A percentile compares a stretch with the other conserved stretches of the same genome.
Evolutionary conservation across 2,797 vertebrate species (phyloP).

Genomic region (Champsocephalus gunnari): DNA sequence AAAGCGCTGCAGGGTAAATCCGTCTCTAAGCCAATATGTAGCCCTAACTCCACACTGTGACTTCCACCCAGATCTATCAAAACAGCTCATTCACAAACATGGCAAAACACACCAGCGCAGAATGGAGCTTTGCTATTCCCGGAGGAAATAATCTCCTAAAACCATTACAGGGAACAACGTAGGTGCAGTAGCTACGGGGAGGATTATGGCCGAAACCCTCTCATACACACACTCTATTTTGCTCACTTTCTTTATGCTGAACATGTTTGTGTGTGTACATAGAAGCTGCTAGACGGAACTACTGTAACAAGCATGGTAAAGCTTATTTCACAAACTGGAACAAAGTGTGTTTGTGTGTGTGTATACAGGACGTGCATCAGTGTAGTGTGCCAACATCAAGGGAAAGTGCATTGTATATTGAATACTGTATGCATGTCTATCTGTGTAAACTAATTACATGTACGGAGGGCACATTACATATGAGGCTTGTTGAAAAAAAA

Average conservation of each 20-base stretch:
- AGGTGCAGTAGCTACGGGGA: conserved; percentile 75
- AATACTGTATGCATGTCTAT: conserved; percentile 11
- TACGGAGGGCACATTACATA: background rate
- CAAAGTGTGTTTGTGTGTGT: background rate
- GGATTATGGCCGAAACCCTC: conserved; percentile 72
- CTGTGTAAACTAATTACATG: conserved; percentile 14
- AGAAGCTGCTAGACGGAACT: conserved; percentile 49
- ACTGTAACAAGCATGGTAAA: conserved; percentile 56
- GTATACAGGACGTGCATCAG: background rate
- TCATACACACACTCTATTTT: conserved; percentile 29
- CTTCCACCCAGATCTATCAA: conserved; percentile 68
- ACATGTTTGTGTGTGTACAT: conserved; percentile 25
- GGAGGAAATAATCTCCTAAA: conserved; percentile 84
- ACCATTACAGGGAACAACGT: conserved; percentile 83
- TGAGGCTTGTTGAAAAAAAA: background rate
- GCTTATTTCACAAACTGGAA: conserved; percentile 47
- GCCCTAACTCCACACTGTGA: conserved; percentile 59
- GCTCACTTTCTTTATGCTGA: conserved; percentile 44
- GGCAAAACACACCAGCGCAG: conserved; percentile 57
- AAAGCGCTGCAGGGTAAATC: conserved; percentile 75
- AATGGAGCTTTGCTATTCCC: conserved; percentile 78
- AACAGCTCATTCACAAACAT: conserved; percentile 80
- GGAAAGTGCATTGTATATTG: background rate
- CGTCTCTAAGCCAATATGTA: conserved; percentile 75
- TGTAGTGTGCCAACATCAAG: conserved; percentile 26